Percentiles rank a stretch among this genome's conserved stretches.
Conservation (phyloP, 2,888 invertebrate species). For the Drosophila sordidapex region DNA sequence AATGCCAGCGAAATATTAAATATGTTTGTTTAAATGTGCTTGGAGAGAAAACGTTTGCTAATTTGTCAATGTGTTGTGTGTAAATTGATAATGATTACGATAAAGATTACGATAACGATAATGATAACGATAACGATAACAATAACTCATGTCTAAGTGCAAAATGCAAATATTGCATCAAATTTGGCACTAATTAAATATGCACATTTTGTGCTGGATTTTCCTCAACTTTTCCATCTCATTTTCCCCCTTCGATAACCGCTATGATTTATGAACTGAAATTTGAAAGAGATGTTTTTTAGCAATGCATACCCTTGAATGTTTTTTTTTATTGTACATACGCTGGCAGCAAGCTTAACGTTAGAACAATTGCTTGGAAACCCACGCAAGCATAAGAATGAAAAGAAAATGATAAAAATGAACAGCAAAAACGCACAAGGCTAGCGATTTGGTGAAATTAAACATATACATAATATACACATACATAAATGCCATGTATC, state of each 20-base stretch:
- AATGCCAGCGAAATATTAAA: slow-evolving; percentile 10
- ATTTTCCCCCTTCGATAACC: slow-evolving; percentile 1
- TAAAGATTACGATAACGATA: slow-evolving; percentile 25
- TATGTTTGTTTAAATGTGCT: slow-evolving; percentile 51
- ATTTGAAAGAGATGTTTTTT: slow-evolving; percentile 32
- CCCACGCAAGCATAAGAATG: slow-evolving; percentile 19
- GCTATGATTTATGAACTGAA: slow-evolving; percentile 27
- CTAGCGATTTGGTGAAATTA: slow-evolving; percentile 79
- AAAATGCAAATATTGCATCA: slow-evolving; percentile 27
- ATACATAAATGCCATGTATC: slow-evolving; percentile 24
- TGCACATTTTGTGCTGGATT: slow-evolving; percentile 68
- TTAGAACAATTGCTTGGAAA: slow-evolving; percentile 18
- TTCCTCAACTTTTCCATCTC: slow-evolving; percentile 9
- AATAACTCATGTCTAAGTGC: slow-evolving; percentile 53
- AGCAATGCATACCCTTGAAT: slow-evolving; percentile 29
- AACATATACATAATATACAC: slow-evolving; percentile 42
- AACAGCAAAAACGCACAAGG: slow-evolving; percentile 67
- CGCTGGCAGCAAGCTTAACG: slow-evolving; percentile 43
- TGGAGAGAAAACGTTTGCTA: slow-evolving; percentile 40
- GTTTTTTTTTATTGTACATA: slow-evolving; percentile 49
- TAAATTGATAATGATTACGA: slow-evolving; percentile 39
- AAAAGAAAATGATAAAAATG: slow-evolving; percentile 11
- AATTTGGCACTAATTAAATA: slow-evolving; percentile 66
- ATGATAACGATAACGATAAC: slow-evolving; percentile 46
- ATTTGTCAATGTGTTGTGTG: slow-evolving; percentile 56